Conservation (phyloP, 2,797 vertebrate species). For the Denticeps clupeoides region DNA sequence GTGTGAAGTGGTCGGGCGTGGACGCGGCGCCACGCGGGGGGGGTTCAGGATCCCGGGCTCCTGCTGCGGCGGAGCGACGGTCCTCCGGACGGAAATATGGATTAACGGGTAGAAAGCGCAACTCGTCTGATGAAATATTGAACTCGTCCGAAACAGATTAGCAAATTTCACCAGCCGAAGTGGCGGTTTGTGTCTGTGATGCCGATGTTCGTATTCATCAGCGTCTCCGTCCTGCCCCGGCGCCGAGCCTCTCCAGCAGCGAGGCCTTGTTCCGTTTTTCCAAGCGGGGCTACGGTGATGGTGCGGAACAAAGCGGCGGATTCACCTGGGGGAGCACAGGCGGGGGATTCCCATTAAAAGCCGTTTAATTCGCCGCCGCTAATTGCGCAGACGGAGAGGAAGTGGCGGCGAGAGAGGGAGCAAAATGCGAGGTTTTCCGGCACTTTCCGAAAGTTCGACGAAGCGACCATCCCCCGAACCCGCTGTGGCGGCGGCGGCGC, state of each 20-base stretch:
- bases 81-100: slow-evolving; percentile 34
- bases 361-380: too few species aligned
- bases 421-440: too few species aligned
- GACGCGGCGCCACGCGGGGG: too few species aligned
- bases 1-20: too few species aligned
- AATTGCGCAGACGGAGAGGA: neutral
- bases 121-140: slow-evolving; percentile 36
- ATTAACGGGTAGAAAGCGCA: slow-evolving; percentile 29
- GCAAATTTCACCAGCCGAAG: too few species aligned
- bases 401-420: neutral
- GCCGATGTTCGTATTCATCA: too few species aligned
- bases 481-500: slow-evolving; percentile 65
- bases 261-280: slow-evolving; percentile 48
- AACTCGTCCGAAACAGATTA: slow-evolving; percentile 26
- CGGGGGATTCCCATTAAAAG: too few species aligned
- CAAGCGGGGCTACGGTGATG: slow-evolving; percentile 45
- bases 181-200: slow-evolving; percentile 11
- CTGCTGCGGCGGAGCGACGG: slow-evolving; percentile 15
- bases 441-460: too few species aligned
- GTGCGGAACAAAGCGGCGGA: slow-evolving; percentile 32
- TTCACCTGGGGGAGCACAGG: slow-evolving; percentile 42
- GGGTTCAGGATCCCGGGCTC: too few species aligned
- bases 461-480: slow-evolving; percentile 69
- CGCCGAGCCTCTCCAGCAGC: slow-evolving; percentile 38
- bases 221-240: too few species aligned